Conservation (phyloP, 2,797 vertebrate genomes). For the Myotis planiceps region DNA sequence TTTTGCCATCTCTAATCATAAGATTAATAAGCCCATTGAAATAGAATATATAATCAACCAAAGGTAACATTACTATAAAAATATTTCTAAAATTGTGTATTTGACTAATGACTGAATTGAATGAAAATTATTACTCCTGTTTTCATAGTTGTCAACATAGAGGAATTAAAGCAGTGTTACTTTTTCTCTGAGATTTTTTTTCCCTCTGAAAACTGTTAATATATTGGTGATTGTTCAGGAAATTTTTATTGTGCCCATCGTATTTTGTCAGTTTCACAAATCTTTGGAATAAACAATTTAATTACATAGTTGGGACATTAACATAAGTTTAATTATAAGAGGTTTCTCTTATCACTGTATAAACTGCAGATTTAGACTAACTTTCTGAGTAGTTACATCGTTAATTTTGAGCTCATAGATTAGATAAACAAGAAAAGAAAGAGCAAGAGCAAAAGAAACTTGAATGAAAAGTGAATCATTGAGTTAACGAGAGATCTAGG, state of each 20-base stretch:
- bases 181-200: background rate
- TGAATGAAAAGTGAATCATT: background rate
- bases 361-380: background rate
- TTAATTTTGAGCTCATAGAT: constrained; percentile 25
- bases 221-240: background rate
- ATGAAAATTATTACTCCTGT: constrained; percentile 11
- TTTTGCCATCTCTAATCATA: background rate
- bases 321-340: background rate
- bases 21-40: background rate
- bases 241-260: background rate
- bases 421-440: background rate
- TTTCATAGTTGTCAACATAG: background rate
- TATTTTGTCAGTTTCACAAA: background rate
- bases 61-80: background rate
- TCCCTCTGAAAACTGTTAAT: background rate
- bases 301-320: background rate
- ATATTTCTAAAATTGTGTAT: background rate
- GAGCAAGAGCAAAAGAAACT: background rate
- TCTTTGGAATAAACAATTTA: background rate
- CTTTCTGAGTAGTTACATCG: background rate
- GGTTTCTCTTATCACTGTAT: background rate
- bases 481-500: background rate
- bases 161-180: background rate
- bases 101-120: background rate
- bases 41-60: background rate